Evolutionary conservation across 2,113 vertebrate genomes (phyloP).

Genomic region (Rhinogobius similis): DNA sequence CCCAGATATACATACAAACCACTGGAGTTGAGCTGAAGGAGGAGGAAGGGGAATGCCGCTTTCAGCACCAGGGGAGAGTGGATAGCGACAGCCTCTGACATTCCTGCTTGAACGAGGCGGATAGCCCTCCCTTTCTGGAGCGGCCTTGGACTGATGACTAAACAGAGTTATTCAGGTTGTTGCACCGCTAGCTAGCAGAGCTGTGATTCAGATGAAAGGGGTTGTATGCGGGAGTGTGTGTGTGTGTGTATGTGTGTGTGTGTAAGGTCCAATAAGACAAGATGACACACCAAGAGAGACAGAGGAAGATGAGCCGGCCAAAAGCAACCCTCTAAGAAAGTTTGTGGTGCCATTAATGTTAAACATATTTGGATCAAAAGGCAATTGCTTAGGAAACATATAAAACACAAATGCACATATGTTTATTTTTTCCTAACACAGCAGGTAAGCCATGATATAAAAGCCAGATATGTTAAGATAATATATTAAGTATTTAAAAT

Average conservation of each 20-base stretch:
- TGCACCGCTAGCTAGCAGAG: slow-evolving; percentile 49
- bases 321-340: slow-evolving; percentile 1
- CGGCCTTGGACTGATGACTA: slow-evolving; percentile 62
- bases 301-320: not conserved
- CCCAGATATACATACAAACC: slow-evolving; percentile 15
- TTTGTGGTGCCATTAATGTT: not conserved
- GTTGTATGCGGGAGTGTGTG: slow-evolving; percentile 2
- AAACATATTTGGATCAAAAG: not conserved
- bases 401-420: not conserved
- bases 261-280: slow-evolving; percentile 38
- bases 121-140: slow-evolving; percentile 35
- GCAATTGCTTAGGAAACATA: not conserved
- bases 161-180: slow-evolving; percentile 64
- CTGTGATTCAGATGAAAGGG: slow-evolving; percentile 50
- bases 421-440: not conserved
- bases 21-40: slow-evolving; percentile 6
- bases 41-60: not conserved
- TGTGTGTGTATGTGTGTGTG: slow-evolving; percentile 12
- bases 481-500: not conserved
- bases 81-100: slow-evolving; percentile 56
- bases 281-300: slow-evolving; percentile 17
- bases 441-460: not conserved
- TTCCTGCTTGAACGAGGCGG: slow-evolving; percentile 44
- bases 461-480: not conserved
- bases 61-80: slow-evolving; percentile 45